phyloP scores from a whole-genome alignment of 2,113 vertebrate species.

The Vimba vimba region DNA sequence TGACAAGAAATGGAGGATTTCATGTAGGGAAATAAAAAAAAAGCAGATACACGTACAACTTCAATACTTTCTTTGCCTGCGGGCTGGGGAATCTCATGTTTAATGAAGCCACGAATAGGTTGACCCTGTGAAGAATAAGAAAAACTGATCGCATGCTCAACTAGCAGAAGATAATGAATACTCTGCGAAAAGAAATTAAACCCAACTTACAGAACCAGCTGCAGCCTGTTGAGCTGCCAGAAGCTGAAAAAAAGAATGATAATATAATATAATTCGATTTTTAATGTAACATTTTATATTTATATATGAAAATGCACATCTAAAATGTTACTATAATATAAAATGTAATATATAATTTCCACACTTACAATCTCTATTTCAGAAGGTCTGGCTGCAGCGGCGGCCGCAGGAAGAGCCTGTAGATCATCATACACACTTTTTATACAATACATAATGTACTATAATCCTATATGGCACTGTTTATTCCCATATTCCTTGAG shows the following conservation, averaged over 20 bases:
- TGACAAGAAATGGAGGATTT: not conserved
- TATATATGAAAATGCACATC: not conserved
- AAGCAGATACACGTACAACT: constrained; percentile 55
- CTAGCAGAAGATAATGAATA: not conserved
- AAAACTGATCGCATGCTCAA: constrained; percentile 1
- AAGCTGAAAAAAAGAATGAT: not conserved
- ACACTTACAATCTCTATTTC: constrained; percentile 34
- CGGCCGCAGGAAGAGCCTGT: not conserved
- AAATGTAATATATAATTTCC: not conserved
- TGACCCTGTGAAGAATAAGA: constrained; percentile 7
- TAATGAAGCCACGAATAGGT: constrained; percentile 65
- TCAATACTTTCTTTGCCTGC: constrained; percentile 57
- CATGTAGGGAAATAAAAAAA: not conserved
- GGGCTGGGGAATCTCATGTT: constrained; percentile 61
- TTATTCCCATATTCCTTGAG: not conserved
- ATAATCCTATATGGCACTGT: not conserved
- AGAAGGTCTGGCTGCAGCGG: constrained; percentile 1
- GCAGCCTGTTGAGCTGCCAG: constrained; percentile 23
- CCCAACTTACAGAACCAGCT: constrained; percentile 4
- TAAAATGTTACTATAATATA: not conserved
- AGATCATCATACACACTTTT: not conserved
- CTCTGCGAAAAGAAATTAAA: not conserved
- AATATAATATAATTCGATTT: not conserved
- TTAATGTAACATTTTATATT: not conserved
- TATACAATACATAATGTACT: not conserved